These are phyloP conservation scores for Amiota mariae DNA, from an alignment of 2,888 invertebrate genomes.

Conservation along the genomic window DNA sequence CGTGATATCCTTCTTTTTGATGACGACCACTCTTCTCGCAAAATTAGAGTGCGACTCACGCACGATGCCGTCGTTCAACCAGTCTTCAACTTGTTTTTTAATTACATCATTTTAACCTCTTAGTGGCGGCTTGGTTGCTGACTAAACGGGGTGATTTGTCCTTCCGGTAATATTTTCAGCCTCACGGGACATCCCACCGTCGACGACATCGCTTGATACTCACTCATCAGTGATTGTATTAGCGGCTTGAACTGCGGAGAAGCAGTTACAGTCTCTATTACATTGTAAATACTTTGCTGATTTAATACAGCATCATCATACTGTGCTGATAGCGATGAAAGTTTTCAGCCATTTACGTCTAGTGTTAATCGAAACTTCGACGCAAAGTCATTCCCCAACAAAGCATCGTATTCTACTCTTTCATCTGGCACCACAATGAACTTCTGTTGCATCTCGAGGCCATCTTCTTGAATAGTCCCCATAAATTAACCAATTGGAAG, in stretches of 20 bases:
- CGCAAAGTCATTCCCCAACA: no score
- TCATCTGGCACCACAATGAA: no score
- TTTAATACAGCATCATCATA: slow-evolving; percentile 12
- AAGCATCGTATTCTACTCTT: no score
- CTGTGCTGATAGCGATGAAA: background rate
- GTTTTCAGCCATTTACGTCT: no score
- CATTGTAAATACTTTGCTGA: slow-evolving; percentile 28
- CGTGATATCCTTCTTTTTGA: slow-evolving; percentile 34
- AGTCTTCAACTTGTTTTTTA: slow-evolving; percentile 25
- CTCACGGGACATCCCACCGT: no score
- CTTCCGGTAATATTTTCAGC: background rate
- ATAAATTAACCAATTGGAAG: no score
- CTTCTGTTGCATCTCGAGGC: no score
- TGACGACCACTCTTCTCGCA: slow-evolving; percentile 30
- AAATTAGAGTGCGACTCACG: slow-evolving; percentile 14
- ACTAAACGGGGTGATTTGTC: background rate
- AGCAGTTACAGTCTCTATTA: slow-evolving; percentile 17
- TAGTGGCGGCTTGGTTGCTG: slow-evolving; percentile 21
- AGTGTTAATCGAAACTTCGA: no score
- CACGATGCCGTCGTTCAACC: slow-evolving; percentile 17
- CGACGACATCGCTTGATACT: no score
- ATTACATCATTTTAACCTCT: slow-evolving; percentile 8
- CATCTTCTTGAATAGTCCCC: no score
- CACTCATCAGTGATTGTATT: no score
- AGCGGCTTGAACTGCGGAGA: slow-evolving; percentile 27